Conservation (phyloP, 2,888 invertebrate species). For the Acleris literana region DNA sequence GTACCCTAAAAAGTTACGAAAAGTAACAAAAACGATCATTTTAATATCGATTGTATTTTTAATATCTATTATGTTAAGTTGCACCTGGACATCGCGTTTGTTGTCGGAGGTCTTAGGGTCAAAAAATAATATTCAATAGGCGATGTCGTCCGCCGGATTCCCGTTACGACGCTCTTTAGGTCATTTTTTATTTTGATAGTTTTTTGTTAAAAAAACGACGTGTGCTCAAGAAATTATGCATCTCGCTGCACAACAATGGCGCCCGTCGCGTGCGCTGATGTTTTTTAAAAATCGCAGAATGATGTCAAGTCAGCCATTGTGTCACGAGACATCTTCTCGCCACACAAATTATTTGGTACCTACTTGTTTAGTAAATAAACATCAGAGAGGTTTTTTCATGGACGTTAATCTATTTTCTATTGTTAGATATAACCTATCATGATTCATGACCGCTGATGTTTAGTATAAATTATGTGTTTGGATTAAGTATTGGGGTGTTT, state of each 20-base stretch:
- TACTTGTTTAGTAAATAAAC: constrained; percentile 15
- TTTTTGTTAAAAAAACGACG: constrained; percentile 64
- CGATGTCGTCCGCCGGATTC: constrained; percentile 70
- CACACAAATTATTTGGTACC: constrained; percentile 44
- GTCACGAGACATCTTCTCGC: constrained; percentile 58
- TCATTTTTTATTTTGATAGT: constrained; percentile 73
- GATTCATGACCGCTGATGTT: not conserved
- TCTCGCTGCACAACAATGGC: constrained; percentile 76
- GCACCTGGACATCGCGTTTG: constrained; percentile 76
- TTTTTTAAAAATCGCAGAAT: constrained; percentile 69
- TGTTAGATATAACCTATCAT: not conserved
- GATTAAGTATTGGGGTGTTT: not conserved
- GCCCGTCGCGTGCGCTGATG: constrained; percentile 55
- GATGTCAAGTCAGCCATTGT: constrained; percentile 68
- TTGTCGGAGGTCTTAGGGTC: constrained; percentile 73
- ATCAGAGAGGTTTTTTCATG: constrained; percentile 6
- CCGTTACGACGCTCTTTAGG: constrained; percentile 72
- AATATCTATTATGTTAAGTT: constrained; percentile 64
- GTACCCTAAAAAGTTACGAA: constrained; percentile 23
- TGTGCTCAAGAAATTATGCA: constrained; percentile 82
- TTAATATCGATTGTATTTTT: constrained; percentile 45
- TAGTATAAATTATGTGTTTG: not conserved
- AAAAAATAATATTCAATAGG: constrained; percentile 73
- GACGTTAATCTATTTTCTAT: constrained; percentile 11
- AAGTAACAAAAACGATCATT: constrained; percentile 36